Evolutionary conservation across 2,888 invertebrate species (phyloP).

Genomic region (Apamea epomidion): DNA sequence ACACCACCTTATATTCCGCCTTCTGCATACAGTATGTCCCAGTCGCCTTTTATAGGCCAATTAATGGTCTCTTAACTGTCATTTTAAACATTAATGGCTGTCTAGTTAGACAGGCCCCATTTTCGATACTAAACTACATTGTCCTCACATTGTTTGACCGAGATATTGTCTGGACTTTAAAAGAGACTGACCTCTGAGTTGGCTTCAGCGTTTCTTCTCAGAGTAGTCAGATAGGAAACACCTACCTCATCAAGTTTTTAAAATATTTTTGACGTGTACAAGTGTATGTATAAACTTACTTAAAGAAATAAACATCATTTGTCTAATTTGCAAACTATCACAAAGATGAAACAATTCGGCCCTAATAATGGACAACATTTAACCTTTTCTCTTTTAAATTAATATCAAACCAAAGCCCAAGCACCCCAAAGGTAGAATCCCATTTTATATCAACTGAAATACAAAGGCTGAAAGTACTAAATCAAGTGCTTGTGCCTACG

Average conservation of each 20-base stretch:
- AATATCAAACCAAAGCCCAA: conserved; percentile 37
- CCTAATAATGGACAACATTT: not conserved
- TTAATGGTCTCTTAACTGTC: not conserved
- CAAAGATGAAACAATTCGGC: not conserved
- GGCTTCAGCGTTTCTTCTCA: too few relatives aligned
- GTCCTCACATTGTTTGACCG: too few relatives aligned
- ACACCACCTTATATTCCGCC: not conserved
- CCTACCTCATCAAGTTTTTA: not conserved
- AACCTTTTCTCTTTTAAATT: conserved; percentile 14
- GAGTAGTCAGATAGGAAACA: not conserved
- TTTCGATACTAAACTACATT: not conserved
- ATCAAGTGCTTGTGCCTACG: conserved; percentile 52
- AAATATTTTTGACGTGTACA: not conserved
- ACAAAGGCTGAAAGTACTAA: conserved; percentile 55
- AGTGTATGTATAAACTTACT: not conserved
- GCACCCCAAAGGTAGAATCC: conserved; percentile 2
- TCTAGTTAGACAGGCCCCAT: not conserved
- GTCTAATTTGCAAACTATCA: not conserved
- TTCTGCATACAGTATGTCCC: not conserved
- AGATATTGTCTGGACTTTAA: too few relatives aligned
- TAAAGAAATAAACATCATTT: not conserved
- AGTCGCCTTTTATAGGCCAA: too few relatives aligned
- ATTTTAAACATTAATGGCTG: not conserved
- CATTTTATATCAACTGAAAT: conserved; percentile 37
- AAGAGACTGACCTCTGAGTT: too few relatives aligned